Evolutionary conservation across 2,888 invertebrate genomes (phyloP).

Genomic region (Perizoma flavofasciatum): DNA sequence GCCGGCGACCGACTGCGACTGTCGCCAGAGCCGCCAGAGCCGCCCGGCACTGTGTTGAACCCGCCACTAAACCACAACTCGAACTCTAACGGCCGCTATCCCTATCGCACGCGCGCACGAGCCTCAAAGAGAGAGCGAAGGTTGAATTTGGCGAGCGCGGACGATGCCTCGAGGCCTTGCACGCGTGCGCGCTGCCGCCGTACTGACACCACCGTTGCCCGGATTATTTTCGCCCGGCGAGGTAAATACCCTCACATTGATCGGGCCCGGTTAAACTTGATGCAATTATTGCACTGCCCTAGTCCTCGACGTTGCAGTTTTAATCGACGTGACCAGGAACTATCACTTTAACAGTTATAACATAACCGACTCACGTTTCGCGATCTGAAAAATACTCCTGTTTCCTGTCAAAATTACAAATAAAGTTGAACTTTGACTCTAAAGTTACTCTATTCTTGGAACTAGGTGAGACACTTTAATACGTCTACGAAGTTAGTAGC

Average conservation of each 20-base stretch:
- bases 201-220: slow-evolving; percentile 81
- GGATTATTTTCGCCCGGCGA: slow-evolving; percentile 83
- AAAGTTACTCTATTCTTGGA: slow-evolving; percentile 13
- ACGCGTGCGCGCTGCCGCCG: slow-evolving; percentile 50
- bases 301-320: slow-evolving; percentile 70
- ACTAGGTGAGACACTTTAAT: slow-evolving; percentile 15
- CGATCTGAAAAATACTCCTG: too few species aligned
- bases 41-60: slow-evolving; percentile 31
- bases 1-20: slow-evolving; percentile 74
- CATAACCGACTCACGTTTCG: slow-evolving; percentile 1
- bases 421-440: slow-evolving; percentile 8
- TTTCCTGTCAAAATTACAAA: background rate
- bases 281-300: slow-evolving; percentile 83
- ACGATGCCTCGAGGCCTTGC: slow-evolving; percentile 38
- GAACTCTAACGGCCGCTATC: background rate
- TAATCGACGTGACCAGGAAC: slow-evolving; percentile 49
- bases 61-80: slow-evolving; percentile 3
- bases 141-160: slow-evolving; percentile 18
- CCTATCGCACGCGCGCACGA: slow-evolving; percentile 9
- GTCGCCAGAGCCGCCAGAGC: slow-evolving; percentile 30
- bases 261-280: slow-evolving; percentile 80
- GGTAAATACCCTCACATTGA: slow-evolving; percentile 84
- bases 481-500: slow-evolving; percentile 17
- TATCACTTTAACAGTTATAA: slow-evolving; percentile 5
- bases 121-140: slow-evolving; percentile 18